Evolutionary conservation across 2,797 vertebrate species (phyloP), one percentile per base, ranked within the genome.

Genomic region (Oreochromis mossambicus): DNA sequence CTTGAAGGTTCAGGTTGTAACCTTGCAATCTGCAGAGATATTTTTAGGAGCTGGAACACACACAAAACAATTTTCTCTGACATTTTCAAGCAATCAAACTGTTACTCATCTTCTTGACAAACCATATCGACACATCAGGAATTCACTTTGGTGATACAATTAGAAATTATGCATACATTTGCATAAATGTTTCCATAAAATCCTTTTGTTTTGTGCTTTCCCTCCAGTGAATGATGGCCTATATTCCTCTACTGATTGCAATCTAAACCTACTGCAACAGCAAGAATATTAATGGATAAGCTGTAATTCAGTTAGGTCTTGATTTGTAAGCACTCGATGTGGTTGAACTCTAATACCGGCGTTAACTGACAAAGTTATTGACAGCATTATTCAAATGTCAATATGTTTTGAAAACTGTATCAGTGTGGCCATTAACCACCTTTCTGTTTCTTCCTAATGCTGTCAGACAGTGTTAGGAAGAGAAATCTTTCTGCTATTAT

Each of bases 211-310:
- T 91, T 79, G 82, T 34, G 43, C 89, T 82, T 89, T 86, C 92
- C 94, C 94, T 92, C 73, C 85, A 91, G 92, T 95, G 91, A 93
- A 79, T 29, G 91, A 89, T 92, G 93, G 88, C 92, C 95, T 91
- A 92, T 58, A 91, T 94, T 92, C 85, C 77, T 56, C 63, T 13
- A 24, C 87, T 93, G 94, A 95, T 95, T 89, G 86, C 77, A 89
- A 89, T 94, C 91, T 90, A 81, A 91, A 82, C 52, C 51, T 43
- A 58, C 26, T 21, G 83, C 80, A 41, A 21, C 88, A 58, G 73
- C 36, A 54, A 70, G 76, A 84, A 82, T 89, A 87, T 81, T 85
- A 86, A 90, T 86, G 55, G 78, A 78, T 66, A 15, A 13, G 73
- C 36, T 76, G 85, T 86, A 87, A 91, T 83, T 88, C 79, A 43